Evolutionary conservation across 1,140 invertebrate genomes (phyloP), one percentile per base, ranked within the genome.

Genomic region (Zaprionus davidi): DNA sequence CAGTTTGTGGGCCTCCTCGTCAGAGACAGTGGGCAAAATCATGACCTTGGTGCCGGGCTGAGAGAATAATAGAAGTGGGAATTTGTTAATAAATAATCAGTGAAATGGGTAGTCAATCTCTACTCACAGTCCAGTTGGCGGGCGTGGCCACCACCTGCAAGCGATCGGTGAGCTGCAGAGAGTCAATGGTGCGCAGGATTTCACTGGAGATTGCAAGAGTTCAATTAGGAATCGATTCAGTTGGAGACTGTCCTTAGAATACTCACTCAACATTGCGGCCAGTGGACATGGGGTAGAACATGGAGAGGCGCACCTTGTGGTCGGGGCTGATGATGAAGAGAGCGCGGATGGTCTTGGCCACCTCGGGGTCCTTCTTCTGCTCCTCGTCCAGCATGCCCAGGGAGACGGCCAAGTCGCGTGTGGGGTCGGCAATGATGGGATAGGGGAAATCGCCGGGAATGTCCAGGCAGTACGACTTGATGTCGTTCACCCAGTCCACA

Each of bases 201-300:
- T 99, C 98, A 94, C 97, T 98, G 88, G 53, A 95, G 28, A 58
- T 17, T 79, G 86, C 56, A 22, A 1, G 12, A 34, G 64, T n/a
- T 34, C 4, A 22, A 28, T 60, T 20, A 41, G 44, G 17, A 51
- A 46, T 75, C 3, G 5, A 17, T 11, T 3, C 9, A 22, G n/a
- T 22, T 12, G 22, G 11, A 12, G 4, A 51, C 2, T 22, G 5
- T 7, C 2, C 0, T 13, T 22, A 5, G 11, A 1, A 15, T 63
- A 95, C 96, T 95, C 93, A 98, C 97, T 97, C 95, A 82, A 99
- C 97, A 93, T 98, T 98, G 73, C 98, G 95, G 38, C 98, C 98
- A 51, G 97, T 98, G 15, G 97, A 98, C 17, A 96, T 96, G 41
- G 98, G 98, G 94, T 99, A 99, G 44, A 97, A 94, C 94, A 99